Evolutionary conservation across 2,113 vertebrate genomes (phyloP), one percentile per base, ranked within the genome.

Genomic region (Brachypodius melanocephalos): DNA sequence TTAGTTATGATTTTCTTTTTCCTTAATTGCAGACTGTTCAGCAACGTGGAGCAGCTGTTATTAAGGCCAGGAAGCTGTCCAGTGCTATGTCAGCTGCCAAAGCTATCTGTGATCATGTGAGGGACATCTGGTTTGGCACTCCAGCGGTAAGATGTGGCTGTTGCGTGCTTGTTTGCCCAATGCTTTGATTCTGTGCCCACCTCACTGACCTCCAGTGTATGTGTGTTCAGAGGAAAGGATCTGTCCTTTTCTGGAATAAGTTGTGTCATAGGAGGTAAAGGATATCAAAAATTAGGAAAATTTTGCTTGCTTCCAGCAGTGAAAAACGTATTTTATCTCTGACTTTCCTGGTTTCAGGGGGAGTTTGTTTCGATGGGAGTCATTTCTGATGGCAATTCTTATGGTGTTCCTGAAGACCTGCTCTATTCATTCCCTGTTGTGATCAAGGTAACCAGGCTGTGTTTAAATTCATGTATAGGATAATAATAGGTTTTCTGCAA

Each of bases 31-130:
- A 99, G 99, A 99, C 98, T 5, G 99, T 99, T 94, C 99, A 99
- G 95, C 99, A 99, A 93, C 98, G 99, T 79, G 99, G 99, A 6
- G 99, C 98, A 71, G 98, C 99, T 2, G 99, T 99, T 93, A 99
- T 99, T 90, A 99, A 99, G 89, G 99, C 99, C 72, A 98, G 99
- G 91, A 99, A 99, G 94, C 98, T 99, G 57, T 99, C 99, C 95
- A 99, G 99, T 65, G 99, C 99, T 1, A 99, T 99, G 99, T 99
- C 99, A 95, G 99, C 99, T 76, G 99, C 99, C 26, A 99, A 99
- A 96, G 99, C 99, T 89, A 99, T 99, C 96, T 98, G 98, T 94
- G 99, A 99, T 96, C 99, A 99, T 69, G 98, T 99, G 98, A 98
- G 98, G 84, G 98, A 99, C 97, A 98, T 99, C 96, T 99, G 99